Conservation (phyloP, 2,797 vertebrate species). For the Hapalemur alaotrensis region DNA sequence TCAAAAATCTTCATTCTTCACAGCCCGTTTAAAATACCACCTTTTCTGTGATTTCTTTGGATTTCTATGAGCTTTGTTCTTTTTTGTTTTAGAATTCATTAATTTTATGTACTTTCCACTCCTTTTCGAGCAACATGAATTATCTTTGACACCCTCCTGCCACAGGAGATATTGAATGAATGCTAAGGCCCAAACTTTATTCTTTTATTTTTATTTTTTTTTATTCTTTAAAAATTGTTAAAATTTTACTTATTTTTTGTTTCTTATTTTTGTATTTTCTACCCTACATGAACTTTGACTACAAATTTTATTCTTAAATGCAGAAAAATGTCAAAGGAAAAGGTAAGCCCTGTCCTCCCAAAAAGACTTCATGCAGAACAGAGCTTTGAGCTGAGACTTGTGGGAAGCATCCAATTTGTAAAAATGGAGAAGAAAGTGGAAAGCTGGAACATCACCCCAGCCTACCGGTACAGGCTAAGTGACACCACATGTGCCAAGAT, state of each 20-base stretch:
- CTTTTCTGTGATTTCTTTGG: neutral
- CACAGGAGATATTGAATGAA: neutral
- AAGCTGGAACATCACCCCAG: neutral
- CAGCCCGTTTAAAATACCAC: neutral
- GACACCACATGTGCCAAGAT: neutral
- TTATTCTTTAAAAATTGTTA: too few relatives aligned
- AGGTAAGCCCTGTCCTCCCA: neutral
- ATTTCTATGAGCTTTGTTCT: neutral
- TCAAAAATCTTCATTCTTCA: neutral
- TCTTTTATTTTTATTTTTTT: neutral
- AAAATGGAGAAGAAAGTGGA: neutral
- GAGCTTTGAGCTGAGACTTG: neutral
- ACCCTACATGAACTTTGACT: too few relatives aligned
- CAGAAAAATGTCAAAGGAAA: slow-evolving; percentile 8
- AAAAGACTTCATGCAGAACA: neutral
- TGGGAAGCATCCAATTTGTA: neutral
- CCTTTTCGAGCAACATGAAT: neutral
- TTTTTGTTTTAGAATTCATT: neutral
- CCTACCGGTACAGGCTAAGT: neutral
- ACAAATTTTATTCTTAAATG: neutral
- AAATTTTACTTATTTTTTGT: too few relatives aligned
- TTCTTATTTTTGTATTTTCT: too few relatives aligned
- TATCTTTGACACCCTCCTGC: neutral
- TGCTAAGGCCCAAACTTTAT: neutral
- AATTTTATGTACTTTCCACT: neutral